Base-by-base conservation (phyloP, 2,888 invertebrate genomes). In the Philereme vetulata region DNA sequence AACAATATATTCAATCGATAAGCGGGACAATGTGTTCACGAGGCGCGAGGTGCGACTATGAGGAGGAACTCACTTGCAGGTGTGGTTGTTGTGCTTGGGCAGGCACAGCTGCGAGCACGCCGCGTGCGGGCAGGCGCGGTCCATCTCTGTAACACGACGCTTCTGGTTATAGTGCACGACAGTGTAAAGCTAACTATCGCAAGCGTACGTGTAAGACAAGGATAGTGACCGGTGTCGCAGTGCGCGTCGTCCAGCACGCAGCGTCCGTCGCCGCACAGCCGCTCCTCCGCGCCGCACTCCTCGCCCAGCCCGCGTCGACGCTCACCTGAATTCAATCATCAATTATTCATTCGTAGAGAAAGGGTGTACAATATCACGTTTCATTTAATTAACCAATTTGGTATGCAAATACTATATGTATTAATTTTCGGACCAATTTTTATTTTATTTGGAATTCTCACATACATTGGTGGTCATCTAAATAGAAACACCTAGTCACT, bases 101-200 rank as follows among this genome's bases (percentile, higher is more conserved):
- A 95, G 93, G 77, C 97, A 97, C 55, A 95, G 89, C 82, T 97
- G 97, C 21, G 97, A 95, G 79, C 97, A 97, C 4, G 94, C 92
- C 49, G 95, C 94, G 93, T 96, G 96, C 55, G 93, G 86, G 80
- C 96, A 96, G 8, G 72, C 72, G 38, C 71, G 51, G 40, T 78
- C 79, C 46, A 76, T 72, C 58, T 64, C 77, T 77, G 67, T 21
- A 42, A 1, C n/a, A 40, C 9, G 8, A 40, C 35, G 7, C 35
- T 35, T 35, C 2, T 7, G 35, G 7, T 35, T 7, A 6, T 5
- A 2, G 5, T 35, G 1, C 5, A 6, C 35, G 7, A 35, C 35
- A 35, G 35, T 35, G 35, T 35, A 35, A 1, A 35, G 5, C 35
- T 35, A 35, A 9, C 1, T n/a, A 9, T 9, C 9, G 40, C 40